Conservation (phyloP, 2,888 invertebrate genomes). For the Scelioninae gen. 1 region DNA sequence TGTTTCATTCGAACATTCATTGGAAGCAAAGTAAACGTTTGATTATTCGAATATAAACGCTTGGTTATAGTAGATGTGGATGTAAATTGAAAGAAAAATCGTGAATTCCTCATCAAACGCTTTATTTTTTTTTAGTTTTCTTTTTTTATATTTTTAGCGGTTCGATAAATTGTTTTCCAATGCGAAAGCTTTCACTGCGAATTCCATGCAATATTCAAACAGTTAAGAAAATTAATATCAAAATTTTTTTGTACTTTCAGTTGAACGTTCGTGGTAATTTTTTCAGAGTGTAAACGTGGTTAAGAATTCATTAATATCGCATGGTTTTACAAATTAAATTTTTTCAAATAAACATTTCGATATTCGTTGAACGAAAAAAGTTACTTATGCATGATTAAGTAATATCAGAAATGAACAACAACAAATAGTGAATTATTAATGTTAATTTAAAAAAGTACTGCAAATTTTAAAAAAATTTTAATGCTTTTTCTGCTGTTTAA, state of each 20-base stretch:
- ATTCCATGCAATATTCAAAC: background rate
- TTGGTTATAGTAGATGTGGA: slow-evolving; percentile 3
- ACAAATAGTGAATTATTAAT: too few relatives aligned
- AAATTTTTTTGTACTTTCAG: background rate
- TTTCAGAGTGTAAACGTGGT: background rate
- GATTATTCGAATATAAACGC: slow-evolving; percentile 60
- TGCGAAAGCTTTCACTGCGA: slow-evolving; percentile 16
- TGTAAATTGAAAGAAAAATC: slow-evolving; percentile 61
- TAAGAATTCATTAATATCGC: too few relatives aligned
- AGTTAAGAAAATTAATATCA: slow-evolving; percentile 40
- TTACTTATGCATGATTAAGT: too few relatives aligned
- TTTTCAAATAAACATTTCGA: too few relatives aligned
- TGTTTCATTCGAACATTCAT: slow-evolving; percentile 37
- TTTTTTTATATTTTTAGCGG: slow-evolving; percentile 34
- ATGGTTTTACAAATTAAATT: too few relatives aligned
- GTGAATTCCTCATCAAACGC: slow-evolving; percentile 30
- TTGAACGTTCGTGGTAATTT: background rate
- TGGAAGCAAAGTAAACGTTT: slow-evolving; percentile 45
- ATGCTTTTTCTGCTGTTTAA: too few relatives aligned
- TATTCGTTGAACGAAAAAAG: too few relatives aligned
- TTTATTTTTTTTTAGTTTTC: too few relatives aligned
- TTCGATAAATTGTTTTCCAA: slow-evolving; percentile 59
- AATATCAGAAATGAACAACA: too few relatives aligned
- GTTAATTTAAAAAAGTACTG: too few relatives aligned
- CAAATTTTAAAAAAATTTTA: too few relatives aligned